phyloP scores from a whole-genome alignment of 2,113 vertebrate species.

The Falco punctatus region DNA sequence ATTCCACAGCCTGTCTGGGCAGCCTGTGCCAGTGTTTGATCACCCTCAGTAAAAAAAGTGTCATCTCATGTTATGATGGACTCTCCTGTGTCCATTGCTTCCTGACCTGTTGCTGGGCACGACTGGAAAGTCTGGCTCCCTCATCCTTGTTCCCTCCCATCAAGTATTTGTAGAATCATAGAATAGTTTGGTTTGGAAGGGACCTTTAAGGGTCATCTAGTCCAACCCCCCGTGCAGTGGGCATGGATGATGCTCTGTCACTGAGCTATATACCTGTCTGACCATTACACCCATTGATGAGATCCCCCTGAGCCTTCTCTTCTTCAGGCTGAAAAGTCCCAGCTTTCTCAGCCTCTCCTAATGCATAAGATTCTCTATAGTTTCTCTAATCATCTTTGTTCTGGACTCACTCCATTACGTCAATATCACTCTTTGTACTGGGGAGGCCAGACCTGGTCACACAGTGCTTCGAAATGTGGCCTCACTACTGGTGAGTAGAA shows the following conservation, averaged over 20 bases:
- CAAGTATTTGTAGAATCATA: not conserved
- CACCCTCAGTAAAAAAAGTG: not conserved
- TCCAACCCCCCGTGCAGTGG: not conserved
- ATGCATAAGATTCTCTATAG: too few species aligned
- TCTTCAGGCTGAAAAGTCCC: too few species aligned
- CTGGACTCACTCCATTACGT: not conserved
- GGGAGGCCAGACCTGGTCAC: not conserved
- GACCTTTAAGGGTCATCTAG: not conserved
- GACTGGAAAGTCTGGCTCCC: not conserved
- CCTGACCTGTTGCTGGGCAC: not conserved
- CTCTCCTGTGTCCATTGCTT: not conserved
- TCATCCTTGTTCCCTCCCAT: not conserved
- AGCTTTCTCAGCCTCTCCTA: too few species aligned
- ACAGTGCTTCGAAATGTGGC: not conserved
- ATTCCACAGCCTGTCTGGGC: not conserved
- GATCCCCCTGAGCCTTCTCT: not conserved
- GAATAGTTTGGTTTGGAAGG: not conserved
- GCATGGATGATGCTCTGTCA: not conserved
- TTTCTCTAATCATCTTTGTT: not conserved
- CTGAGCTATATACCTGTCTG: not conserved
- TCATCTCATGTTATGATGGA: not conserved
- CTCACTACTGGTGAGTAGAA: not conserved
- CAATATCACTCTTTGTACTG: not conserved
- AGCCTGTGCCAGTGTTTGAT: not conserved
- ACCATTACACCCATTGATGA: not conserved